Percentiles rank a stretch among this genome's conserved stretches.
Conservation (phyloP, 35 echinoderm and acorn worm species). For the Ophioderma brevispina region DNA sequence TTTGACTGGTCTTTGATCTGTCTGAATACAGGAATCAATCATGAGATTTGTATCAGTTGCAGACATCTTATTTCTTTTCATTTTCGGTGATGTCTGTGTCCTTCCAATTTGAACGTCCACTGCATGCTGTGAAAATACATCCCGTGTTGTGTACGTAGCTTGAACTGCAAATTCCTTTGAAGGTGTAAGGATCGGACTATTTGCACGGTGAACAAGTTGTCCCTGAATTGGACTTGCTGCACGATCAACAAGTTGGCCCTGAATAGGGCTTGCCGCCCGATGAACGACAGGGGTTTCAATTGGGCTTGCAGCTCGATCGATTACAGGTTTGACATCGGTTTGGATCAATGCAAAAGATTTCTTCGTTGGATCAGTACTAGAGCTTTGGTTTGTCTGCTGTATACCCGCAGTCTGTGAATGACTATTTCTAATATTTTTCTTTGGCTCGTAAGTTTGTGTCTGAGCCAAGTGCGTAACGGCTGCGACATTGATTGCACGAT, state of each 20-base stretch:
- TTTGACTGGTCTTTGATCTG: background rate
- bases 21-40: background rate
- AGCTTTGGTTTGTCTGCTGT: background rate
- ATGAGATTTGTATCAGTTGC: background rate
- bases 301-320: background rate
- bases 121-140: background rate
- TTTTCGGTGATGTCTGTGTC: slow-evolving; percentile 10
- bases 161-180: background rate
- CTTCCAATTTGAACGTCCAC: background rate
- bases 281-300: background rate
- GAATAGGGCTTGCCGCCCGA: background rate
- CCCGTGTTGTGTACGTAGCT: background rate
- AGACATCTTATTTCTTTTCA: background rate
- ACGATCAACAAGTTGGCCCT: background rate
- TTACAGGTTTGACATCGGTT: background rate
- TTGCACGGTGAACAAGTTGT: background rate
- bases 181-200: background rate
- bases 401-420: background rate
- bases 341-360: background rate
- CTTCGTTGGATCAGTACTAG: background rate
- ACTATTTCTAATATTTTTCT: background rate
- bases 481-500: background rate
- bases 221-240: background rate
- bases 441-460: background rate
- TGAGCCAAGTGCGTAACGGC: background rate